Base-by-base conservation (phyloP, 2,797 vertebrate species). In the Poecilia velifera region DNA sequence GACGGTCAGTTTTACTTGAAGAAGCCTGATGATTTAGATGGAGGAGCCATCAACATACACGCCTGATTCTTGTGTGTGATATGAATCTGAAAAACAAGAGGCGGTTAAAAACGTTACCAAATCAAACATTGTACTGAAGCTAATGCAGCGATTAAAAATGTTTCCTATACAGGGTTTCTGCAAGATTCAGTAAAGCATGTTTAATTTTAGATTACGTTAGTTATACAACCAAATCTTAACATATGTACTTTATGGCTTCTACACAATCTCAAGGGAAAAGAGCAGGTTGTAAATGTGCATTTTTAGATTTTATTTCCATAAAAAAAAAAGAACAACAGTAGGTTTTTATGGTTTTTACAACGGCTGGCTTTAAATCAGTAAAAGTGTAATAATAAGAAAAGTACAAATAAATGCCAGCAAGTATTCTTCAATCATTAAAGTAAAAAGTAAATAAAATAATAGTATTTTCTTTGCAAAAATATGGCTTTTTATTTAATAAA, bases 41-140 rank as follows among this genome's bases (percentile, higher is more conserved):
- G 96, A 13, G 97, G 96, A 43, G 93, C 97, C 94, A 97, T 95
- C 84, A 99, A 87, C 98, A 99, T 98, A 3, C 94, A 95, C 80
- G 97, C 96, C 87, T 99, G 98, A 88, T 99, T 99, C 96, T 97
- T 98, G 93, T 99, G 97, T 66, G 94, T 97, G 91, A 99, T 98
- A 86, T 94, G 93, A 92, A 98, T 97, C 97, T 98, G 95, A 72
- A 90, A 85, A 89, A 49, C 77, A 78, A 83, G 13, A 73, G 0
- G n/a, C 80, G 34, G 73, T 53, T 85, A 18, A 71, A 31, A 70
- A 31, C 1, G 3, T 16, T 62, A 74, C 73, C 0, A 41, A 82
- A 55, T 55, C 5, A 74, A 84, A 75, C 45, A 76, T 73, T 28
- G 51, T 3, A 73, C 9, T 3, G 0, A 10, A 72, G 22, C 28